Base-by-base conservation (phyloP, 2,888 invertebrate genomes). In the Dynastes grantii region DNA sequence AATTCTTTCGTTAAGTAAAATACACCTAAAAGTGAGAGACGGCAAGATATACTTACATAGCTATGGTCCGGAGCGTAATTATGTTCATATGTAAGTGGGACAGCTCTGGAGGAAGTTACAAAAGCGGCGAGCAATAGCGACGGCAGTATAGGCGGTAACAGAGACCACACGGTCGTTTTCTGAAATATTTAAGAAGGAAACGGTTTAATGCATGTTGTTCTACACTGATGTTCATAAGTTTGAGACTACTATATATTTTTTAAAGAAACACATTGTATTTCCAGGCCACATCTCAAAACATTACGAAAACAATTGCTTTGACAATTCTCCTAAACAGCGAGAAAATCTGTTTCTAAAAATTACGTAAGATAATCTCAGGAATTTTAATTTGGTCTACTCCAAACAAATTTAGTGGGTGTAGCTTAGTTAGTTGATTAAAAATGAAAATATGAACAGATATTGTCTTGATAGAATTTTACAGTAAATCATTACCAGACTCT, bases 31-130 rank as follows among this genome's bases (percentile, higher is more conserved):
- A 58, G 53, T 53, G 22, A 22, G 55, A 58, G 55, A 58, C n/a
- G 55, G 55, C 13, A 3, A 45, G 32, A 67, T 76, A 76, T 80
- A 84, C 84, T 84, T 83, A 84, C 84, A 77, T 84, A 82, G 79
- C 83, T 82, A 79, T 83, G 84, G 45, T 81, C 81, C 64, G 84
- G 84, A 61, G 84, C 84, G 75, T 84, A 84, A 81, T 82, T 83
- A 64, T 82, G 78, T 79, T 80, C 81, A 61, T 81, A 80, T 53
- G 80, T 77, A 76, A 76, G 65, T 78, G 79, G 79, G 61, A 53
- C 70, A 67, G 78, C 76, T 70, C 76, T 78, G 68, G 76, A 77
- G 63, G 81, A 81, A 79, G 77, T 78, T 77, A 77, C 78, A 76
- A 80, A 37, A 65, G 68, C 70, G 49, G 67, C n/a, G 8, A 67